A percentile compares a stretch with the other conserved stretches of the same genome.
These are phyloP conservation scores for Grus americana DNA, from an alignment of 2,113 vertebrate genomes.

Conservation along the genomic window DNA sequence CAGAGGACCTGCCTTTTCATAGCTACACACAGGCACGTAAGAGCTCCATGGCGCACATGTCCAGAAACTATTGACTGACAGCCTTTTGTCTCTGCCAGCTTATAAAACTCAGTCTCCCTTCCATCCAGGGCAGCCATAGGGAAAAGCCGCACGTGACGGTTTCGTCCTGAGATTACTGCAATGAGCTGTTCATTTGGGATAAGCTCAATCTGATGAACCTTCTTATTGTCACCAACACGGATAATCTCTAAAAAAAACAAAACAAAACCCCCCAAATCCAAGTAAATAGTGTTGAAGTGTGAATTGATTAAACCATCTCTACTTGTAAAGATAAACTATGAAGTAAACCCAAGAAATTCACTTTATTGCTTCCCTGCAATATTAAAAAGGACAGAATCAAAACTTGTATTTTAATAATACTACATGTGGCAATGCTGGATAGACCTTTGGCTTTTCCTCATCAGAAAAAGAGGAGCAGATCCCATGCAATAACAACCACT, in stretches of 20 bases:
- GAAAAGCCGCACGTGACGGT: slow-evolving; percentile 95
- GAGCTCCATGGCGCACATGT: slow-evolving; percentile 81
- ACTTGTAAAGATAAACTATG: not conserved
- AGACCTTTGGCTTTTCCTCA: not conserved
- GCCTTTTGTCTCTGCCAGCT: slow-evolving; percentile 93
- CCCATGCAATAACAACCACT: not conserved
- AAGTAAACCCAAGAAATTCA: not conserved
- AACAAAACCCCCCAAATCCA: not conserved
- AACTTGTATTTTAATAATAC: not conserved
- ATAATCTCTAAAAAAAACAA: slow-evolving; percentile 85
- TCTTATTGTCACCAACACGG: slow-evolving; percentile 96
- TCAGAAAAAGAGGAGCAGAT: not conserved
- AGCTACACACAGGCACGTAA: slow-evolving; percentile 93
- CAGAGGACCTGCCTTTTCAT: slow-evolving; percentile 96
- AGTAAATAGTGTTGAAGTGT: not conserved
- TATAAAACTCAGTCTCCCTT: slow-evolving; percentile 90
- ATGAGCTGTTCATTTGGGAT: slow-evolving; percentile 91
- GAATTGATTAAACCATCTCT: not conserved
- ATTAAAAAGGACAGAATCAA: not conserved
- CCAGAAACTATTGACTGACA: slow-evolving; percentile 91
- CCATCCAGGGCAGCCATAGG: slow-evolving; percentile 90
- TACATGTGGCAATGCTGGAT: not conserved
- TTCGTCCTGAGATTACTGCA: slow-evolving; percentile 95
- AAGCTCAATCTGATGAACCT: slow-evolving; percentile 94
- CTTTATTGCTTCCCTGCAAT: not conserved